phyloP scores from a whole-genome alignment of 2,888 invertebrate genomes.

The Ommatoiulus sabulosus region DNA sequence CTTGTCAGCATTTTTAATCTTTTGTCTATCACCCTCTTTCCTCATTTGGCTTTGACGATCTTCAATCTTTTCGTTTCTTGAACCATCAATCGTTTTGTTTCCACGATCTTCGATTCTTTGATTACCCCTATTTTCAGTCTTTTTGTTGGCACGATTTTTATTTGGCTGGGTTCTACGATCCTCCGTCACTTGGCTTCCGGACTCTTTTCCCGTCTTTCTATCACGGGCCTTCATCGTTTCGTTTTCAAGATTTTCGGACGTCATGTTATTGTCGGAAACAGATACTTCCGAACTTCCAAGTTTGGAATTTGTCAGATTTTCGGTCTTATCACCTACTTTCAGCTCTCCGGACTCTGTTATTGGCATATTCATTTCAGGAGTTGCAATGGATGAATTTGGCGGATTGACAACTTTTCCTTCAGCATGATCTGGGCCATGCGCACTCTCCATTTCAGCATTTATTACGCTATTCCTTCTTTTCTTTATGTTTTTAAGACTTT shows the following conservation, averaged over 20 bases:
- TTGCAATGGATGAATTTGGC: neutral
- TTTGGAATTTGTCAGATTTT: neutral
- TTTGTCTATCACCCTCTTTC: too few species aligned
- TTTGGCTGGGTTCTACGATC: neutral
- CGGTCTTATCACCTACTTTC: neutral
- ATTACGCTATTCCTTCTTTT: neutral
- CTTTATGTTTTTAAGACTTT: neutral
- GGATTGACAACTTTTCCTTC: neutral
- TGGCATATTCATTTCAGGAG: slow-evolving; percentile 12
- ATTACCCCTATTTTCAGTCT: neutral
- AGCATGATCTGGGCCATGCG: neutral
- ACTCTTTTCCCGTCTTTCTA: neutral
- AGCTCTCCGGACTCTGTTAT: neutral
- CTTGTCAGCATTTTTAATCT: too few species aligned
- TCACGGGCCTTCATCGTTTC: neutral
- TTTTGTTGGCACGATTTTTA: neutral
- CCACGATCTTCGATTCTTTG: neutral
- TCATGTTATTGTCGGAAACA: neutral
- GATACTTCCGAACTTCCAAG: neutral
- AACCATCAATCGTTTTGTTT: neutral
- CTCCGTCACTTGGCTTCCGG: neutral
- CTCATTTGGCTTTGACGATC: neutral
- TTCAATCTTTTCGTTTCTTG: neutral
- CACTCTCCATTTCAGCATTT: neutral
- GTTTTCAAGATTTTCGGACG: neutral